phyloP scores from a whole-genome alignment of 1,140 invertebrate genomes.

The Drosophila kanapiae region DNA sequence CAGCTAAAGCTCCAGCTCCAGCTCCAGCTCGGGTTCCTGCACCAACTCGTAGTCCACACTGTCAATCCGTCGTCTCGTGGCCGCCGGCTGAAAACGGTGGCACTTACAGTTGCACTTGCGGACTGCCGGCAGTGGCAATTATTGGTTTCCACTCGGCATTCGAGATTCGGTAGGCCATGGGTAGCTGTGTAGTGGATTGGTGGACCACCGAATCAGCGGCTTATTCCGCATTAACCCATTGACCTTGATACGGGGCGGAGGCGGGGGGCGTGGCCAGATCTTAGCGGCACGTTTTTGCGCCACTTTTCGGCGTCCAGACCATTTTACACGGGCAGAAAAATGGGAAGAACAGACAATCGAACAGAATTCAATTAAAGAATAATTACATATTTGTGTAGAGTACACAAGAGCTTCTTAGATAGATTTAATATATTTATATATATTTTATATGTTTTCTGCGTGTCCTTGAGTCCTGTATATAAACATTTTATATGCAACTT shows the following conservation, averaged over 20 bases:
- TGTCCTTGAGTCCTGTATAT: too few species aligned
- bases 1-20: conserved; percentile 46
- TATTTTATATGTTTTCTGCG: too few species aligned
- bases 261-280: conserved; percentile 42
- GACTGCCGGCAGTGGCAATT: conserved; percentile 71
- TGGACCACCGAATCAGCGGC: conserved; percentile 26
- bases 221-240: conserved; percentile 73
- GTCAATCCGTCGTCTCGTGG: conserved; percentile 63
- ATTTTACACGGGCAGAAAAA: conserved; percentile 1
- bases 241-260: conserved; percentile 69
- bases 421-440: neutral
- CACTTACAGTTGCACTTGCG: conserved; percentile 82
- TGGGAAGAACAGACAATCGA: neutral
- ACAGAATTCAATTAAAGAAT: neutral
- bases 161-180: conserved; percentile 8
- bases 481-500: too few species aligned
- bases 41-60: conserved; percentile 21
- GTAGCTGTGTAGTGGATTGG: conserved; percentile 41
- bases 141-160: conserved; percentile 64
- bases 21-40: conserved; percentile 23
- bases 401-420: fast-evolving
- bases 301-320: conserved; percentile 23
- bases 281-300: conserved; percentile 71
- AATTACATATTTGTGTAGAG: neutral
- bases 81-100: conserved; percentile 71